phyloP scores from a whole-genome alignment of 2,888 invertebrate genomes.

The Linnaemya tessellans region DNA sequence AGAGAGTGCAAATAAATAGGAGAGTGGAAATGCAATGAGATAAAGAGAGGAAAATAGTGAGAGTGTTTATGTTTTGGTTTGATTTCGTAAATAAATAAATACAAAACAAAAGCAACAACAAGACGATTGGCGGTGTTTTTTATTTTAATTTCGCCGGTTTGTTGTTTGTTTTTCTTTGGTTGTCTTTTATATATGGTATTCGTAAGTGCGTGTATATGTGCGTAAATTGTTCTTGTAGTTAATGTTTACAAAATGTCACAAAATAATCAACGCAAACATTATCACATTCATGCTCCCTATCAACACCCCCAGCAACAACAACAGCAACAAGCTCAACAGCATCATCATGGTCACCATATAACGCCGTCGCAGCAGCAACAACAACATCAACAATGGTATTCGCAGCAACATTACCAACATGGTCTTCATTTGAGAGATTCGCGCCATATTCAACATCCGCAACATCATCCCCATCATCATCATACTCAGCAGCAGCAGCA shows the following conservation, averaged over 20 bases:
- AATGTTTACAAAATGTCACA: conserved; percentile 68
- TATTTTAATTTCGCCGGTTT: conserved; percentile 61
- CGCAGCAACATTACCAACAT: conserved; percentile 65
- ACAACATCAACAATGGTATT: conserved; percentile 53
- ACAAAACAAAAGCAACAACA: conserved; percentile 43
- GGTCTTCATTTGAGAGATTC: conserved; percentile 67
- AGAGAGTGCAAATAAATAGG: conserved; percentile 65
- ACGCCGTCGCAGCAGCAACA: conserved; percentile 48
- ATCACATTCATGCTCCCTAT: conserved; percentile 70
- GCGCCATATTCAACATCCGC: conserved; percentile 64
- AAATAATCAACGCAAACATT: conserved; percentile 70
- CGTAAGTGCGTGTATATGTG: conserved; percentile 27
- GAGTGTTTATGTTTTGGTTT: conserved; percentile 69
- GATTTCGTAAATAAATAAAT: conserved; percentile 67
- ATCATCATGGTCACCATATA: conserved; percentile 55
- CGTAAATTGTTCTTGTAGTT: conserved; percentile 48
- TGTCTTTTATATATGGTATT: conserved; percentile 43
- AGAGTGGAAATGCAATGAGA: conserved; percentile 60
- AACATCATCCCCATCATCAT: conserved; percentile 49
- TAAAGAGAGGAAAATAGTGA: conserved; percentile 55
- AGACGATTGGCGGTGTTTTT: conserved; percentile 38
- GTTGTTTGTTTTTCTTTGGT: conserved; percentile 55
- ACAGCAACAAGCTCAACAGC: conserved; percentile 52
- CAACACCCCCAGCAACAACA: conserved; percentile 62
- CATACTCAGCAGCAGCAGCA: conserved; percentile 49